phyloP scores from a whole-genome alignment of 2,113 vertebrate genomes.

The Aphyosemion australe region DNA sequence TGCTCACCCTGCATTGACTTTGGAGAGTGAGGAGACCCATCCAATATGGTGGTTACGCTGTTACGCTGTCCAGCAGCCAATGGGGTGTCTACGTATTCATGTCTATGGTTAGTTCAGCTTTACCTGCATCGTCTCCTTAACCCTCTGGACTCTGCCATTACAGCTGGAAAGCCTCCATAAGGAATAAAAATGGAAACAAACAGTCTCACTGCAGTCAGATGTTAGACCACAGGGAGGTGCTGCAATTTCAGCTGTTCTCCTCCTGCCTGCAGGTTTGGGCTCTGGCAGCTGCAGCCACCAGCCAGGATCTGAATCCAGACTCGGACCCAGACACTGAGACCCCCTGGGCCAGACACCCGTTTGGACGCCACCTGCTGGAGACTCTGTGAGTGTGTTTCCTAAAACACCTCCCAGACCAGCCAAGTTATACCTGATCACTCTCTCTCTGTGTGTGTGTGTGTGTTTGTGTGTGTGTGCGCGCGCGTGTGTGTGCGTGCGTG shows the following conservation, averaged over 20 bases:
- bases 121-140: not conserved
- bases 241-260: not conserved
- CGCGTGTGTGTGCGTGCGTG: too few relatives aligned
- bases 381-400: conserved; percentile 84
- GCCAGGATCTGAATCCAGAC: conserved; percentile 90
- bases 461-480: conserved; percentile 1
- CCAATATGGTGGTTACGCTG: too few relatives aligned
- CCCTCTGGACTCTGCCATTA: too few relatives aligned
- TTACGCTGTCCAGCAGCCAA: too few relatives aligned
- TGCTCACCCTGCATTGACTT: too few relatives aligned
- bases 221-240: too few relatives aligned
- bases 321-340: conserved; percentile 93
- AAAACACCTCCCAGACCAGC: not conserved
- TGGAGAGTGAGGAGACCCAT: too few relatives aligned
- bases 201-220: too few relatives aligned
- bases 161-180: too few relatives aligned
- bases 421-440: not conserved
- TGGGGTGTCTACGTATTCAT: too few relatives aligned
- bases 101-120: conserved; percentile 75
- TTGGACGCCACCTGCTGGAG: conserved; percentile 93
- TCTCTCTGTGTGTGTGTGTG: not conserved
- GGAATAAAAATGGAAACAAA: too few relatives aligned
- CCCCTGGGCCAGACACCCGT: conserved; percentile 96
- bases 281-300: conserved; percentile 90
- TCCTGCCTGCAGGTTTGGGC: conserved; percentile 89